phyloP scores from a whole-genome alignment of 2,113 vertebrate species.

The Chamaetylas fuelleborni region DNA sequence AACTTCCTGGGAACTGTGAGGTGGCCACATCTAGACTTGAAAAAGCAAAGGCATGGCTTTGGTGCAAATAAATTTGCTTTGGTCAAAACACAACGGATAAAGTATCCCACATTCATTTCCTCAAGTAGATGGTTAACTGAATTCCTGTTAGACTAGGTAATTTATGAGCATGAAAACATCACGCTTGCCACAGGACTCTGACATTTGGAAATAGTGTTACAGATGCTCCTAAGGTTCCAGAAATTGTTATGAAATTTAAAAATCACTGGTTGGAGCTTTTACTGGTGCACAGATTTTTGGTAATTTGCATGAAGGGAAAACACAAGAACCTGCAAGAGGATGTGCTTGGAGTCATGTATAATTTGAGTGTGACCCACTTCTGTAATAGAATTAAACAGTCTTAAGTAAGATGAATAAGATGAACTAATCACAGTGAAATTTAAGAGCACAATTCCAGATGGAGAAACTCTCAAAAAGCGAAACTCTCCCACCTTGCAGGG shows the following conservation, averaged over 20 bases:
- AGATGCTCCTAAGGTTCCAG: neutral
- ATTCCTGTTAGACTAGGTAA: neutral
- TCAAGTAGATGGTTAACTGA: neutral
- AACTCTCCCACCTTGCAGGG: neutral
- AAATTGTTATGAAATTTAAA: neutral
- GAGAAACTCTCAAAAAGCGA: neutral
- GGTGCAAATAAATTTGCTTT: neutral
- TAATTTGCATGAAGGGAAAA: constrained; percentile 19
- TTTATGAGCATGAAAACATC: neutral
- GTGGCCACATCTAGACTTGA: neutral
- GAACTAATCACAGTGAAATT: neutral
- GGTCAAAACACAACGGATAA: neutral
- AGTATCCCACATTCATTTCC: neutral
- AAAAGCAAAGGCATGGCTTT: neutral
- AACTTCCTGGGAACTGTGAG: neutral
- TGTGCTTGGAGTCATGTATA: constrained; percentile 23
- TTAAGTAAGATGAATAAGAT: neutral
- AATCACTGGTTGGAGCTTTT: neutral
- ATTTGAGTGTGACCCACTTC: constrained; percentile 40
- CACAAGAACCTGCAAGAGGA: neutral
- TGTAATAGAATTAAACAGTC: constrained; percentile 1
- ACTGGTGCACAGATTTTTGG: neutral
- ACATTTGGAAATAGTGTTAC: neutral
- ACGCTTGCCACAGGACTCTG: neutral
- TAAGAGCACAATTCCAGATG: neutral